Evolutionary conservation across 1,140 invertebrate genomes (phyloP).

Genomic region (Sinella curviseta): DNA sequence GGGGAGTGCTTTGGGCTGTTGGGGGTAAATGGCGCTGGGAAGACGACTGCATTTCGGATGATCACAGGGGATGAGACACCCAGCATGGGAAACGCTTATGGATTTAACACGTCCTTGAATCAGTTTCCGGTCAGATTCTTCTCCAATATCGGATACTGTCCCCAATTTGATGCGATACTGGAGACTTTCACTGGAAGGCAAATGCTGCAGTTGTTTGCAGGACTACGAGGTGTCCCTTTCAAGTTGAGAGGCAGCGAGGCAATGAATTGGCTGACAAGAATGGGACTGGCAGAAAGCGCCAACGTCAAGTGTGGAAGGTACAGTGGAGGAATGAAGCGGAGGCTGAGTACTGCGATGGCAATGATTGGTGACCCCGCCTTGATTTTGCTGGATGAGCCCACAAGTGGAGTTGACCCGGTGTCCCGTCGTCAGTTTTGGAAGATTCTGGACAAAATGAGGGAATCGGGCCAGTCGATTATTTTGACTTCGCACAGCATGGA

Average conservation of each 20-base stretch:
- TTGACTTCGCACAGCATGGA: too few species aligned
- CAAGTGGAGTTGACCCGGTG: constrained; percentile 62
- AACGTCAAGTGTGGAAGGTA: constrained; percentile 50
- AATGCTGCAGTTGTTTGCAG: constrained; percentile 56
- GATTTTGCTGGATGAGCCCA: too few species aligned
- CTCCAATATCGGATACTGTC: constrained; percentile 58
- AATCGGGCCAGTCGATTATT: too few species aligned
- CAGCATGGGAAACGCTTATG: constrained; percentile 50
- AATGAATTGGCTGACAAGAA: too few species aligned
- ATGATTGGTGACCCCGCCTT: too few species aligned
- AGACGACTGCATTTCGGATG: constrained; percentile 62
- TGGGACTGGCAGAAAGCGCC: constrained; percentile 28
- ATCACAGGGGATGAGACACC: constrained; percentile 60
- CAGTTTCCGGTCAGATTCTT: constrained; percentile 46
- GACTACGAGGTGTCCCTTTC: constrained; percentile 56
- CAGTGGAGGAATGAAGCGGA: constrained; percentile 77
- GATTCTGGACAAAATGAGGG: too few species aligned
- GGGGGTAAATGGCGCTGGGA: constrained; percentile 54
- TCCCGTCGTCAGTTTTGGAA: constrained; percentile 54
- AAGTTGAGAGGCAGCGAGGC: constrained; percentile 50
- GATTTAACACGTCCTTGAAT: constrained; percentile 59
- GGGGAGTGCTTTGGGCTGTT: constrained; percentile 50
- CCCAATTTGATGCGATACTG: constrained; percentile 58
- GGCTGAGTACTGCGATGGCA: too few species aligned
- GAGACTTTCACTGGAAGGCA: constrained; percentile 57